phyloP scores from a whole-genome alignment of 2,113 vertebrate genomes.

The Macquaria ambigua region DNA sequence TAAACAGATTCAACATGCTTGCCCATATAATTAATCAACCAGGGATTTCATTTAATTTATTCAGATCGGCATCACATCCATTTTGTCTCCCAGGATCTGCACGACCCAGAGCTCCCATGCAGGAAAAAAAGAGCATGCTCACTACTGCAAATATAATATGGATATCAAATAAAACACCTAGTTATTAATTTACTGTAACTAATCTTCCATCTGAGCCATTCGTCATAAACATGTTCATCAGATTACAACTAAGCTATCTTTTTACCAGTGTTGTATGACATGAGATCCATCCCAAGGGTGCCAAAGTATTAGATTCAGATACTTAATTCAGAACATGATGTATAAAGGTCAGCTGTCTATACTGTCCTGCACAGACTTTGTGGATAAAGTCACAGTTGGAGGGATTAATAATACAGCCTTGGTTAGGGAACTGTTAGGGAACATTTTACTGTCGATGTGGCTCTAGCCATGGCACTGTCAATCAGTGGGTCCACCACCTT shows the following conservation, averaged over 20 bases:
- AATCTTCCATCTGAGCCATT: conserved; percentile 6
- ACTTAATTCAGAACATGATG: conserved; percentile 37
- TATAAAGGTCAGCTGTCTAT: neutral
- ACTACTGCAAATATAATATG: neutral
- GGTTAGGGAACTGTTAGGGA: neutral
- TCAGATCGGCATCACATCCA: neutral
- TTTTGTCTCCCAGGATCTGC: neutral
- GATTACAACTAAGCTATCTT: conserved; percentile 29
- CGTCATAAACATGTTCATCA: conserved; percentile 40
- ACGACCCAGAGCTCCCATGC: neutral
- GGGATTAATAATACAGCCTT: neutral
- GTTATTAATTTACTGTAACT: conserved; percentile 36
- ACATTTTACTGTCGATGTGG: neutral
- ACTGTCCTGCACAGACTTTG: neutral
- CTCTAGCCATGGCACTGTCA: neutral
- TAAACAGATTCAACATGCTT: neutral
- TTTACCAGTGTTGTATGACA: conserved; percentile 2
- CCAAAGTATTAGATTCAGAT: conserved; percentile 46
- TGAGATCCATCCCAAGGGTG: neutral
- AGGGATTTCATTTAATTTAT: neutral
- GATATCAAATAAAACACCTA: conserved; percentile 21
- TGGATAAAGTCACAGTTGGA: neutral
- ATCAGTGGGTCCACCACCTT: neutral
- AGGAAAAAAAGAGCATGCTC: conserved; percentile 4
- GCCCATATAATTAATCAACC: neutral